Evolutionary conservation across 2,797 vertebrate genomes (phyloP).

Genomic region (Crax fasciolata): DNA sequence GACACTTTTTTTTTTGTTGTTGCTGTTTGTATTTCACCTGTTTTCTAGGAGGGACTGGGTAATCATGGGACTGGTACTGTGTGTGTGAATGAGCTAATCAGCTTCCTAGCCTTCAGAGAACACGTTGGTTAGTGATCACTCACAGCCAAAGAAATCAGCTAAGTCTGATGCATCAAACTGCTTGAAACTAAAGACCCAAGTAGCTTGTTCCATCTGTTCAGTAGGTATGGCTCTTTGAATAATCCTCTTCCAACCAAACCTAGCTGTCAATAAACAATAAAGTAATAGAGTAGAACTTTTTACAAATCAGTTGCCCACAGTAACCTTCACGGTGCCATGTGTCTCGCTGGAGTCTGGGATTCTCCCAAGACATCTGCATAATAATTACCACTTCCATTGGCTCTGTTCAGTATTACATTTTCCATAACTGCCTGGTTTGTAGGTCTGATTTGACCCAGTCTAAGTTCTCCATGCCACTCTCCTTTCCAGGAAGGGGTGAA

Average conservation of each 20-base stretch:
- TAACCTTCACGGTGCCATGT: background rate
- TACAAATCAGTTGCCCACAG: background rate
- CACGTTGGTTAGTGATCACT: accelerated
- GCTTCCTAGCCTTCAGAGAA: background rate
- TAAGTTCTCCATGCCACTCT: background rate
- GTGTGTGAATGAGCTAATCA: background rate
- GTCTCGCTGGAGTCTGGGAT: background rate
- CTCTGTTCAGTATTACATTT: background rate
- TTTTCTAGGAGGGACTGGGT: background rate
- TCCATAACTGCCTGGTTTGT: background rate
- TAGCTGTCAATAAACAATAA: background rate
- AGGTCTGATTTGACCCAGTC: background rate
- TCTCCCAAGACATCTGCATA: background rate
- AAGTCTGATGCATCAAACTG: background rate
- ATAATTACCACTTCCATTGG: background rate
- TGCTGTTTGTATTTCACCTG: background rate
- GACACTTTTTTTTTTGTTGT: background rate
- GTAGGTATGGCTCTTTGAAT: background rate
- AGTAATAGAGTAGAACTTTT: background rate
- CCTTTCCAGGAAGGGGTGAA: background rate
- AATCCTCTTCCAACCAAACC: background rate
- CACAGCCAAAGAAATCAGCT: background rate
- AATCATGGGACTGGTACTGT: background rate
- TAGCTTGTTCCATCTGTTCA: background rate
- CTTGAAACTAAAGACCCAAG: background rate